These are phyloP conservation scores for Xyrichtys novacula DNA, from an alignment of 2,797 vertebrate genomes.

Conservation along the genomic window DNA sequence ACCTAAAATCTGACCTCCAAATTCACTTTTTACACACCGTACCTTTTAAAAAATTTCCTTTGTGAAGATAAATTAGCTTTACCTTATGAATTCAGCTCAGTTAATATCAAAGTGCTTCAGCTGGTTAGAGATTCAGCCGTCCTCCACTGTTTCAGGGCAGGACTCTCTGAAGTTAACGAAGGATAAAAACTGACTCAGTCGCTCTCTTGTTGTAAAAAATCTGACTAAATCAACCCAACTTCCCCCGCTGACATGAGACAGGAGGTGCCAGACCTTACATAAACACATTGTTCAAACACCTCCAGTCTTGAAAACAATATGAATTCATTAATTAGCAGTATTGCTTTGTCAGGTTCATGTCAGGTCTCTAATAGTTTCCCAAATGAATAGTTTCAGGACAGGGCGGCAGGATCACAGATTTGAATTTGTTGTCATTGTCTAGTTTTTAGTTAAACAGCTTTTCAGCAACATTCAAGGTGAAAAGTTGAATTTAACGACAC, in stretches of 20 bases:
- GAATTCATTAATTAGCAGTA: slow-evolving; percentile 39
- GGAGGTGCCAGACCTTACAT: slow-evolving; percentile 37
- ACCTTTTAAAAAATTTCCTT: not conserved
- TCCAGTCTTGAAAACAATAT: slow-evolving; percentile 44
- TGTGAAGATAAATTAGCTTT: rapidly evolving
- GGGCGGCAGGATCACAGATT: not conserved
- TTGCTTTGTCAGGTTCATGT: slow-evolving; percentile 17
- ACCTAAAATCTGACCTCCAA: too few relatives aligned
- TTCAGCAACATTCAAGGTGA: not conserved
- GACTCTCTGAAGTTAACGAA: not conserved
- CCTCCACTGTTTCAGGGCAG: not conserved
- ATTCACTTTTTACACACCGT: too few relatives aligned
- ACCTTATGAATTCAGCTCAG: not conserved
- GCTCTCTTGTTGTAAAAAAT: not conserved
- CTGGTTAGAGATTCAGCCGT: not conserved
- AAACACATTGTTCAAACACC: slow-evolving; percentile 21
- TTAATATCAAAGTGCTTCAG: not conserved
- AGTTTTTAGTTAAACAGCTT: not conserved
- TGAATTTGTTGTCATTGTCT: not conserved
- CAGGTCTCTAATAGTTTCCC: slow-evolving; percentile 19
- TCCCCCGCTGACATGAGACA: slow-evolving; percentile 13
- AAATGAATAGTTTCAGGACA: not conserved
- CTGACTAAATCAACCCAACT: not conserved
- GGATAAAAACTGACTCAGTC: not conserved
- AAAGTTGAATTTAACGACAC: not conserved